Conservation (phyloP, 2,797 vertebrate genomes). For the Astyanax mexicanus region DNA sequence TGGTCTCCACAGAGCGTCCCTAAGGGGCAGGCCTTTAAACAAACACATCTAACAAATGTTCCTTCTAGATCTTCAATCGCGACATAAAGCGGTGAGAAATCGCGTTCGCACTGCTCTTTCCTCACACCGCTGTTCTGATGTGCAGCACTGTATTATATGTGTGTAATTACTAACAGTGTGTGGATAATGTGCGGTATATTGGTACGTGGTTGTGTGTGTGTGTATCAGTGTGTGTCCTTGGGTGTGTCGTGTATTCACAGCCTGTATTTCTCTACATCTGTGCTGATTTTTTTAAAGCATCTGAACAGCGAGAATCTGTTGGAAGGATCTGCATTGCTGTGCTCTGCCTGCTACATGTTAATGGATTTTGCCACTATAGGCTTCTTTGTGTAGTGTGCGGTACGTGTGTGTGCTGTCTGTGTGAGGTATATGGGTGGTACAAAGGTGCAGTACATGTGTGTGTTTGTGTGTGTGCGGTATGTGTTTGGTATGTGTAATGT, state of each 20-base stretch:
- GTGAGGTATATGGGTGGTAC: no score
- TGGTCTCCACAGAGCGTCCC: conserved; percentile 23
- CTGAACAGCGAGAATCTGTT: background rate
- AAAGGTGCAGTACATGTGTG: no score
- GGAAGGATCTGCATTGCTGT: background rate
- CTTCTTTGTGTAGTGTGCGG: conserved; percentile 22
- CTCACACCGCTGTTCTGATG: background rate
- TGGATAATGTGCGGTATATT: background rate
- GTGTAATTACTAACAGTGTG: conserved; percentile 11
- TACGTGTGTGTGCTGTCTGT: conserved; percentile 22
- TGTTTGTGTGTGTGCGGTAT: no score
- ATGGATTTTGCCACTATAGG: background rate
- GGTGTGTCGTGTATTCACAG: background rate
- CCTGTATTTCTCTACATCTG: background rate
- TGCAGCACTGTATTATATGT: background rate
- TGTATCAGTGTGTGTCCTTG: background rate
- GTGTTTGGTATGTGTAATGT: no score
- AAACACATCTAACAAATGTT: conserved; percentile 32
- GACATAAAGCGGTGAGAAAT: conserved; percentile 9
- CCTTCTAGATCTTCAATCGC: conserved; percentile 2
- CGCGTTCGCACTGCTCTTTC: background rate
- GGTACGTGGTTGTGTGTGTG: background rate
- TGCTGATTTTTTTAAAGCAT: background rate
- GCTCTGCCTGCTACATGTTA: background rate
- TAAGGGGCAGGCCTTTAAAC: conserved; percentile 34